A percentile compares a stretch with the other conserved stretches of the same genome.
These are phyloP conservation scores for Anguilla megastoma DNA, from an alignment of 2,797 vertebrate genomes.

Conservation along the genomic window DNA sequence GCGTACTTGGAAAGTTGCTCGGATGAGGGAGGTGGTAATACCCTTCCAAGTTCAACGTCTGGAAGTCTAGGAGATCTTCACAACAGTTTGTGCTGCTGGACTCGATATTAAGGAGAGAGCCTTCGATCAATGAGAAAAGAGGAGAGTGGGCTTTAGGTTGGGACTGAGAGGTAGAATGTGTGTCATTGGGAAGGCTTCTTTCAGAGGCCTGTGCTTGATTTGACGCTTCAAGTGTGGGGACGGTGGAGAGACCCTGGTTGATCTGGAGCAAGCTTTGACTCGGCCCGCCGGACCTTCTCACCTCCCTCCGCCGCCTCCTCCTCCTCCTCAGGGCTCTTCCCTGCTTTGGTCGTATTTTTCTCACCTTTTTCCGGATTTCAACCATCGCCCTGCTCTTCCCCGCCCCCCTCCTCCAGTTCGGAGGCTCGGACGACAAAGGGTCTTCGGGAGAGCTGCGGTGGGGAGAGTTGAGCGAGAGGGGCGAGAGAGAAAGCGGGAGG, in stretches of 20 bases:
- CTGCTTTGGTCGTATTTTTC: conserved; percentile 61
- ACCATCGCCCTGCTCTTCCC: conserved; percentile 44
- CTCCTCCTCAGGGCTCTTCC: conserved; percentile 55
- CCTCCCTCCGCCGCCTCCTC: conserved; percentile 45
- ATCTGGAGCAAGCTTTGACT: conserved; percentile 76
- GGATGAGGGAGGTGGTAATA: conserved; percentile 71
- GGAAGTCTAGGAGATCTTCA: conserved; percentile 76
- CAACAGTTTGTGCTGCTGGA: conserved; percentile 74
- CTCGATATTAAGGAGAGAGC: conserved; percentile 66
- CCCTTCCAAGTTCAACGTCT: conserved; percentile 77
- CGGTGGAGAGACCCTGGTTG: conserved; percentile 74
- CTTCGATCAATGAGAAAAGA: conserved; percentile 64
- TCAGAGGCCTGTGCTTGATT: conserved; percentile 70
- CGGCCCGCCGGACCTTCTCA: conserved; percentile 57
- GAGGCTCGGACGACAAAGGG: neutral
- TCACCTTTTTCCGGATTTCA: conserved; percentile 54
- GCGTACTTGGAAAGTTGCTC: conserved; percentile 70
- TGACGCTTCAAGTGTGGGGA: conserved; percentile 65
- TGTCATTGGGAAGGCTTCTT: conserved; percentile 52
- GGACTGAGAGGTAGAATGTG: conserved; percentile 60
- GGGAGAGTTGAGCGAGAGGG: conserved; percentile 71
- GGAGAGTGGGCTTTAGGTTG: conserved; percentile 70
- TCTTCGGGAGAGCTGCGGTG: conserved; percentile 40
- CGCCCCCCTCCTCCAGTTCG: neutral
- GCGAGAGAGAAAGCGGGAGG: conserved; percentile 72